Base-by-base conservation (phyloP, 2,113 vertebrate genomes). In the Clarias magur region DNA sequence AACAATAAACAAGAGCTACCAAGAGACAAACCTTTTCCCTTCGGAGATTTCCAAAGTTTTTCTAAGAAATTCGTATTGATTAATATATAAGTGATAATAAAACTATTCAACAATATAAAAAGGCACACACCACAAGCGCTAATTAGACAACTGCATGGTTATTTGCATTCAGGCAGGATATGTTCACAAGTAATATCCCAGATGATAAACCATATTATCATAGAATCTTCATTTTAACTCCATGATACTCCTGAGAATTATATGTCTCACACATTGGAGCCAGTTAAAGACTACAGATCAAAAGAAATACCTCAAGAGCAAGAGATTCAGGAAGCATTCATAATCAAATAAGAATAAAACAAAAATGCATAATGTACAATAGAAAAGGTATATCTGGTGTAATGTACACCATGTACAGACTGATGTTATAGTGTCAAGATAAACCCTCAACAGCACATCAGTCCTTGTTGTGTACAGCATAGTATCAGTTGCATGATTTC, bases 1-100 rank as follows among this genome's bases (percentile, higher is more conserved):
- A 92, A 86, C 83, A 21, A 93, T 82, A 87, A 93, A 89, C 88
- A 92, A 89, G 67, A 90, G 63, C 48, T 62, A 75, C 91, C 48
- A 38, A 38, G 4, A 38, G 3, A 0, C 79, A 81, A 60, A 81
- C 3, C 16, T 70, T 89, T 87, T 88, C 84, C 78, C 78, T 85
- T 92, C 88, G 89, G 63, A 89, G 27, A 81, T 72, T 92, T 89
- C 86, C 0, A 38, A 38, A 86, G 85, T 84, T 53, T 78, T 82
- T 83, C 59, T 53, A 90, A 73, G 12, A 12, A 42, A 62, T 62
- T 13, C 9, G 15, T 3, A 42, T 15, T 15, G 3, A 79, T 8
- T 3, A 13, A 78, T 78, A 56, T 27, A 56, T 30, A 53, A 38
- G 34, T 11, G 8, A 16, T 30, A 17, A 0, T 6, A 17, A 7